A percentile compares a stretch with the other conserved stretches of the same genome.
Conservation (phyloP, 2,888 invertebrate species). For the Drosophila pegasa region DNA sequence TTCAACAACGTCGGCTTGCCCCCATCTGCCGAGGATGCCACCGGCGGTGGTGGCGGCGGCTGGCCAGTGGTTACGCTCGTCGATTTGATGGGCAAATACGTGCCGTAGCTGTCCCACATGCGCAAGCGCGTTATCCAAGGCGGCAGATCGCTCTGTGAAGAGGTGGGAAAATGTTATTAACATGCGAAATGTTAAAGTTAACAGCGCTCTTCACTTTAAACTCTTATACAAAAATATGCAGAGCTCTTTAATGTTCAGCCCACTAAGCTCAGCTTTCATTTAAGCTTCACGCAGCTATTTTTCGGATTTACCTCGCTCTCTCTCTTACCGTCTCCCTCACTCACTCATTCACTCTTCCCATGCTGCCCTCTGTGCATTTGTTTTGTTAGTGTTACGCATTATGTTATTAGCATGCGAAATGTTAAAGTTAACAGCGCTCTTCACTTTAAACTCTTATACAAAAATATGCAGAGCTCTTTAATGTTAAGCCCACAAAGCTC, state of each 20-base stretch:
- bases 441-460: too few relatives aligned
- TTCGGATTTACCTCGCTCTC: slow-evolving; percentile 6
- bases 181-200: background rate
- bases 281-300: slow-evolving; percentile 24
- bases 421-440: too few relatives aligned
- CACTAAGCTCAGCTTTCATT: slow-evolving; percentile 3
- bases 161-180: slow-evolving; percentile 14
- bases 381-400: slow-evolving; percentile 44
- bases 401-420: slow-evolving; percentile 15
- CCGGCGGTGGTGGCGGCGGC: slow-evolving; percentile 82
- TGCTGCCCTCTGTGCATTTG: slow-evolving; percentile 13
- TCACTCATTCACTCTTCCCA: too few relatives aligned
- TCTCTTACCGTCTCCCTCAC: background rate
- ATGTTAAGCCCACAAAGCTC: too few relatives aligned
- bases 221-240: background rate
- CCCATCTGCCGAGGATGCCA: slow-evolving; percentile 79
- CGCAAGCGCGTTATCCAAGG: slow-evolving; percentile 90
- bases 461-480: too few relatives aligned
- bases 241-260: background rate
- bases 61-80: slow-evolving; percentile 83
- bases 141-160: slow-evolving; percentile 83
- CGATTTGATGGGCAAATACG: slow-evolving; percentile 84
- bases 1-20: slow-evolving; percentile 80
- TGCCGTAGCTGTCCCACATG: slow-evolving; percentile 90
- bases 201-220: background rate